These are phyloP conservation scores for Clavelina lepadiformis DNA, from an alignment of 23 tunicate genomes.

Conservation along the genomic window DNA sequence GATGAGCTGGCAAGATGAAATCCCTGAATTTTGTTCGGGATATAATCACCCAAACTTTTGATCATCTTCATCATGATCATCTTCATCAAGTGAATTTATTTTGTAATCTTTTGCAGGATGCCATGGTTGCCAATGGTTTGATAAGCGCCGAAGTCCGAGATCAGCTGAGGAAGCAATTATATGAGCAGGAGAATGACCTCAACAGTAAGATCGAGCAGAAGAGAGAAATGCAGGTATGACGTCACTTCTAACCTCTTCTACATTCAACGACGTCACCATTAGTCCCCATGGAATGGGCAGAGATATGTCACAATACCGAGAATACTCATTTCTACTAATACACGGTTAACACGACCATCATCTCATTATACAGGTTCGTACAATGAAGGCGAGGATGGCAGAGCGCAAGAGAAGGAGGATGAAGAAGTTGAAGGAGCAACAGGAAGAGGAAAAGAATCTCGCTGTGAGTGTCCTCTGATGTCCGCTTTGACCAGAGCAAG, in stretches of 20 bases:
- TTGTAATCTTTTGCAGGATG: slow-evolving; percentile 10
- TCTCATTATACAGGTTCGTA: slow-evolving; percentile 66
- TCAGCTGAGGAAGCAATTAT: slow-evolving; percentile 42
- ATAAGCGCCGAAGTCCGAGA: slow-evolving; percentile 76
- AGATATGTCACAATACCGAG: not conserved
- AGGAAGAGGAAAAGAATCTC: slow-evolving; percentile 41
- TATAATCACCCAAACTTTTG: too few relatives aligned
- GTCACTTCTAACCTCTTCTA: not conserved
- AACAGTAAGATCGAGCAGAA: slow-evolving; percentile 63
- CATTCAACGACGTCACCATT: not conserved
- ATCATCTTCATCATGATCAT: not conserved
- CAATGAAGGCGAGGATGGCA: slow-evolving; percentile 74
- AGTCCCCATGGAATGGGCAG: not conserved
- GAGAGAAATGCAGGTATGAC: slow-evolving; percentile 78
- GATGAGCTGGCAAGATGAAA: slow-evolving; percentile 60
- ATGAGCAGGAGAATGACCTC: slow-evolving; percentile 59
- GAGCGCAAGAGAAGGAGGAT: slow-evolving; percentile 59
- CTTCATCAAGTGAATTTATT: not conserved
- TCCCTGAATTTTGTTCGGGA: not conserved
- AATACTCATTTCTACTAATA: too few relatives aligned
- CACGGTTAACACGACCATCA: too few relatives aligned
- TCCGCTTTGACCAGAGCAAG: too few relatives aligned
- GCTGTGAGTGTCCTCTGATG: too few relatives aligned
- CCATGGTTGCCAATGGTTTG: slow-evolving; percentile 49
- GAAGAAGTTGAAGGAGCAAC: slow-evolving; percentile 59